These are phyloP conservation scores for Ypsolopha scabrella DNA, from an alignment of 2,888 invertebrate species.

Conservation along the genomic window DNA sequence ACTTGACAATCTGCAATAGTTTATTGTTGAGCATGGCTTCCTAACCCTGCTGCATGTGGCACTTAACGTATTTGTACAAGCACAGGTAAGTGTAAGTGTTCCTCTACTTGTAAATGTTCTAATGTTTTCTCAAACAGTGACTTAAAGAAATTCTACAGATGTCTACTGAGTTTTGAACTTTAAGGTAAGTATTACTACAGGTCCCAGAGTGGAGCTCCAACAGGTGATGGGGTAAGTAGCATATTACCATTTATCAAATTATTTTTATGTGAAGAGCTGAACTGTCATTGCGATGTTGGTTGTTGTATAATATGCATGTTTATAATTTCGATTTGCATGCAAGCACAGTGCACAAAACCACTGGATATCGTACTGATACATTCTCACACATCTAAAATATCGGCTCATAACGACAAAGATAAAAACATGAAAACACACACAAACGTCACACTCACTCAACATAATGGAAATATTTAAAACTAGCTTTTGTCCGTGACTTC, in stretches of 20 bases:
- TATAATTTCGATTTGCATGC: conserved; percentile 46
- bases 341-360: conserved; percentile 41
- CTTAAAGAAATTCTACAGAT: no score
- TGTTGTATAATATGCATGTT: conserved; percentile 27
- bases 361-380: conserved; percentile 8
- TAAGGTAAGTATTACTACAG: no score
- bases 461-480: not conserved
- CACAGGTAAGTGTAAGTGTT: conserved; percentile 16
- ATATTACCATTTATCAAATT: no score
- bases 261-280: not conserved
- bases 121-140: not conserved
- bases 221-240: no score
- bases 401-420: conserved; percentile 3
- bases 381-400: conserved; percentile 1
- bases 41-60: conserved; percentile 46
- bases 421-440: not conserved
- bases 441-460: conserved; percentile 1
- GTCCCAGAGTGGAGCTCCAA: no score
- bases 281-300: not conserved
- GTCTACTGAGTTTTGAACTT: no score
- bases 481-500: no score
- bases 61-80: conserved; percentile 25
- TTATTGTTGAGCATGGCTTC: conserved; percentile 56
- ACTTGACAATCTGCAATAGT: conserved; percentile 8
- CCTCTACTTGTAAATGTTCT: conserved; percentile 6